phyloP scores from a whole-genome alignment of 2,113 vertebrate species.

The Etheostoma cragini region DNA sequence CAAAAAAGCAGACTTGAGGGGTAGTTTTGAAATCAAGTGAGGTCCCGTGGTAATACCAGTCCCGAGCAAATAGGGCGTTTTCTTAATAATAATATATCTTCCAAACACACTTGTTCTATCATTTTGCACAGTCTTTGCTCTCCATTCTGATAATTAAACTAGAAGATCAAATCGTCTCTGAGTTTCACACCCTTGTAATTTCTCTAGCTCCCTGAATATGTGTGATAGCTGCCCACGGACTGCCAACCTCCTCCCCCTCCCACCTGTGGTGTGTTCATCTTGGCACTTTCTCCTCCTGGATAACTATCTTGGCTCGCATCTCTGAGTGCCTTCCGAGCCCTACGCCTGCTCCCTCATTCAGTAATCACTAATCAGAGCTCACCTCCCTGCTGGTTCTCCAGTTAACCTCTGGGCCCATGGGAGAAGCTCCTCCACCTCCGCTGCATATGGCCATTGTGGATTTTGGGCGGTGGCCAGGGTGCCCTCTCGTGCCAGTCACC shows the following conservation, averaged over 20 bases:
- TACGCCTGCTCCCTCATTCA: constrained; percentile 33
- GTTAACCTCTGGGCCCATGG: constrained; percentile 71
- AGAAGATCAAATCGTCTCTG: constrained; percentile 12
- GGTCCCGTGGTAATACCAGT: no score
- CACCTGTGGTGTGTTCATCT: constrained; percentile 48
- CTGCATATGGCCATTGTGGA: constrained; percentile 63
- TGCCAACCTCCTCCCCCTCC: constrained; percentile 26
- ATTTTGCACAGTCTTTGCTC: constrained; percentile 25
- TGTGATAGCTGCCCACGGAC: constrained; percentile 22
- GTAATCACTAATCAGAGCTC: constrained; percentile 69
- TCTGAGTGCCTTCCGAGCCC: constrained; percentile 37
- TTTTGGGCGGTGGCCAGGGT: constrained; percentile 73
- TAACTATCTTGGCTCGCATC: constrained; percentile 60
- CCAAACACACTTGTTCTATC: background rate
- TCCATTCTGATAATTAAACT: constrained; percentile 29
- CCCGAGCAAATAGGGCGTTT: no score
- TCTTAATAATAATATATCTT: background rate
- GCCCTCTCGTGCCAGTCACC: constrained; percentile 42
- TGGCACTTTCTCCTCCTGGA: constrained; percentile 47
- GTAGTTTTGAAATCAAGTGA: no score
- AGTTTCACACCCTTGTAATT: constrained; percentile 30
- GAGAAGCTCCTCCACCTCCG: constrained; percentile 56
- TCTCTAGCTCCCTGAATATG: constrained; percentile 4
- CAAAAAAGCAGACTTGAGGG: no score
- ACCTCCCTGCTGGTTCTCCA: constrained; percentile 55